Percentiles rank a stretch among this genome's conserved stretches.
phyloP scores from a whole-genome alignment of 2,888 invertebrate species.

The Graphium colonna region DNA sequence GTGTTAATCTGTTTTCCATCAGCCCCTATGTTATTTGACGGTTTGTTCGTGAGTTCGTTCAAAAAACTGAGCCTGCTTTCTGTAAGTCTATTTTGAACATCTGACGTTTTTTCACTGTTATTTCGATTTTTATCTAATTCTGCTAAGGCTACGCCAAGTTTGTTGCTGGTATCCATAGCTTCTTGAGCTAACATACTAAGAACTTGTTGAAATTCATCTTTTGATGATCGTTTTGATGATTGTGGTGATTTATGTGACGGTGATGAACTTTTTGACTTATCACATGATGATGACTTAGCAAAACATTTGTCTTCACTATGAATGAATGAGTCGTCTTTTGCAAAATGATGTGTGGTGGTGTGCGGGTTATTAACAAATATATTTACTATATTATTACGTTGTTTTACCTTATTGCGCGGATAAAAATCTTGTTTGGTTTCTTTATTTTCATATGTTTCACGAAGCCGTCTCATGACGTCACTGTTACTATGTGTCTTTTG shows the following conservation, averaged over 20 bases:
- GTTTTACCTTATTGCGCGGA: slow-evolving; percentile 76
- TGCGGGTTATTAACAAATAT: slow-evolving; percentile 72
- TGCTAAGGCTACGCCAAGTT: slow-evolving; percentile 83
- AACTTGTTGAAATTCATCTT: slow-evolving; percentile 84
- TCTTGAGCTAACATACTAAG: slow-evolving; percentile 87
- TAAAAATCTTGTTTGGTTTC: slow-evolving; percentile 65
- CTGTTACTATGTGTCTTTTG: slow-evolving; percentile 83
- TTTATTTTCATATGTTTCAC: slow-evolving; percentile 68
- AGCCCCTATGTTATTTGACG: slow-evolving; percentile 41
- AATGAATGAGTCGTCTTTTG: slow-evolving; percentile 77
- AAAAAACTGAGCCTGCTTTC: slow-evolving; percentile 71
- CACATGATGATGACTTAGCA: slow-evolving; percentile 73
- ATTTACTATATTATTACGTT: slow-evolving; percentile 74
- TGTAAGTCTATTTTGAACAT: slow-evolving; percentile 73
- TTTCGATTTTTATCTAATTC: slow-evolving; percentile 77
- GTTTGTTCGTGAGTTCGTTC: slow-evolving; percentile 64
- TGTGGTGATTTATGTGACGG: slow-evolving; percentile 79
- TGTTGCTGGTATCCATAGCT: slow-evolving; percentile 87
- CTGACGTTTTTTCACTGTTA: slow-evolving; percentile 57
- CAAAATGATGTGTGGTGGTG: slow-evolving; percentile 67
- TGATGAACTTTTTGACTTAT: slow-evolving; percentile 76
- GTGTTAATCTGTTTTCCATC: slow-evolving; percentile 51
- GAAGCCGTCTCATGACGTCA: slow-evolving; percentile 75
- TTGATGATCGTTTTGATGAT: slow-evolving; percentile 67
- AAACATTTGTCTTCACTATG: slow-evolving; percentile 70